Percentiles rank a stretch among this genome's conserved stretches.
These are phyloP conservation scores for Chrysolina oricalcia DNA, from an alignment of 2,888 invertebrate species.

Conservation along the genomic window DNA sequence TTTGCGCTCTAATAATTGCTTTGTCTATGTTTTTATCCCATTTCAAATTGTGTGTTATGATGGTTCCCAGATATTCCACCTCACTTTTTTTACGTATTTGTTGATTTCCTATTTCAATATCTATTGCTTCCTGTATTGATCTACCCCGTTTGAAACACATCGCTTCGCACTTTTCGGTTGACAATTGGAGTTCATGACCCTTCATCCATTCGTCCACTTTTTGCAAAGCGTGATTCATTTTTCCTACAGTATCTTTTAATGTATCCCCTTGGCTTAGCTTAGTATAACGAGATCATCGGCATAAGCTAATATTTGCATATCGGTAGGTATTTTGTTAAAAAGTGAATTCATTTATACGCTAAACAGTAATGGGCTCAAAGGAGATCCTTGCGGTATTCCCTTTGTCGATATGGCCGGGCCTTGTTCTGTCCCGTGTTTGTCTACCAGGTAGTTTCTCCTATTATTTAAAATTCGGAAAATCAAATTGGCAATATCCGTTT, in stretches of 20 bases:
- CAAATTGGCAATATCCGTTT: background rate
- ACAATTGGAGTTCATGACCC: slow-evolving; percentile 29
- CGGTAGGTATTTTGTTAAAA: slow-evolving; percentile 5
- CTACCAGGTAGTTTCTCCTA: background rate
- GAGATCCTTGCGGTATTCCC: slow-evolving; percentile 15
- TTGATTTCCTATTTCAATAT: background rate
- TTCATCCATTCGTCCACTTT: slow-evolving; percentile 27
- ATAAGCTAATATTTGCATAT: slow-evolving; percentile 18
- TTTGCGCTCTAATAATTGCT: slow-evolving; percentile 14
- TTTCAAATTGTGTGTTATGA: slow-evolving; percentile 29
- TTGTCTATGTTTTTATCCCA: slow-evolving; percentile 37
- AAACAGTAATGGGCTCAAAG: slow-evolving; percentile 15
- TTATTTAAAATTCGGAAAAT: slow-evolving; percentile 19
- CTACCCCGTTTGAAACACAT: slow-evolving; percentile 32
- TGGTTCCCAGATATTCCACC: slow-evolving; percentile 35
- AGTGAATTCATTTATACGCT: slow-evolving; percentile 28
- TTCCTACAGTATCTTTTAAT: background rate
- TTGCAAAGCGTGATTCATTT: slow-evolving; percentile 25
- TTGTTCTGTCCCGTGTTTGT: background rate
- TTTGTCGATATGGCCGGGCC: slow-evolving; percentile 22
- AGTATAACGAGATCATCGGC: slow-evolving; percentile 35
- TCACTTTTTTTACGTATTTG: background rate
- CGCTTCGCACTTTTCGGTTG: slow-evolving; percentile 36
- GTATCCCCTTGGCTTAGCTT: slow-evolving; percentile 10
- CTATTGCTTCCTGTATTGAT: background rate